Base-by-base conservation (phyloP, 1,140 invertebrate genomes). In the Drosophila tristis region DNA sequence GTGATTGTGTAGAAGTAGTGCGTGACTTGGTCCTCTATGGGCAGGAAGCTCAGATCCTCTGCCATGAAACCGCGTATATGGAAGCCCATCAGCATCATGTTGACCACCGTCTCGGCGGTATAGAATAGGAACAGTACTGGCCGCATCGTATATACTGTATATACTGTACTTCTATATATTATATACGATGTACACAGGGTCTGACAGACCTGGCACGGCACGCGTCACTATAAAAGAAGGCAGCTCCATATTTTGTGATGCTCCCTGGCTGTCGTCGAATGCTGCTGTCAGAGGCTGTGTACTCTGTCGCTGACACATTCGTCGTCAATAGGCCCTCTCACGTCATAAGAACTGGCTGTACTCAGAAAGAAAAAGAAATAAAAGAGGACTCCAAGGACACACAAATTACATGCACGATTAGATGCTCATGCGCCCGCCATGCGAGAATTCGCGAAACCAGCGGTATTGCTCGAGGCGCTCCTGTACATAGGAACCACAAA, bases 371-470 rank as follows among this genome's bases (percentile, higher is more conserved):
- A 31, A 8, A 31, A 16, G 16, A 2, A 31, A 8, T 8, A 31
- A 31, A 31, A 9, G 0, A 9, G 29, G 29, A 31, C 29, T 2
- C 29, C 29, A 31, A 31, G 2, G 1, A 8, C 16, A 16, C 26
- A 26, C 26, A 29, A 29, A 29, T 7, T 7, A 2, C 5, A 29
- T 25, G 23, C 23, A 25, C 23, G 9, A 45, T 5, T 26, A 13
- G 7, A 2, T 35, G 13, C 15, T 23, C 4, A 61, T 29, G 31
- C 48, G 58, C 9, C n/a, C 39, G 16, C 29, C 11, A 8, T 7
- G 11, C 6, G 48, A 47, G 9, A 74, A 86, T 4, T 74, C 54
- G 0, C 54, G 56, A 9, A 51, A 85, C 81, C 81, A 85, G 20
- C 66, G n/a, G 23, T 47, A 64, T 1, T 9, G 31, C 23, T 70